Percentiles rank a stretch among this genome's conserved stretches.
Evolutionary conservation across 2,113 vertebrate species (phyloP).

Genomic region (Jaculus jaculus): DNA sequence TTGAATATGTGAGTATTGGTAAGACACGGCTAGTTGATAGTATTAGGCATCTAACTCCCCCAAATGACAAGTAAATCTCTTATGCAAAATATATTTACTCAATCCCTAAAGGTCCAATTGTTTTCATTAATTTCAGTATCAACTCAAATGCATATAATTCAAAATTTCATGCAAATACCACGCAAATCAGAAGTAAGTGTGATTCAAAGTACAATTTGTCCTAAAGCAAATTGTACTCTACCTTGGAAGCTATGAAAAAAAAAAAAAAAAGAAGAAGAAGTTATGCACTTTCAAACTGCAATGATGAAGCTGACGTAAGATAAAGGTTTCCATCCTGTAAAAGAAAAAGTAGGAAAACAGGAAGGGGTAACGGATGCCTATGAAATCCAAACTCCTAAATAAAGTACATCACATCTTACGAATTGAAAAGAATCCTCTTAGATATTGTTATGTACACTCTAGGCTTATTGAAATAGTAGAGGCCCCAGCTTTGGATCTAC

Average conservation of each 20-base stretch:
- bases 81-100: background rate
- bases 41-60: background rate
- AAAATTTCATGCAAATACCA: background rate
- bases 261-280: too few species aligned
- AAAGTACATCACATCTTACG: background rate
- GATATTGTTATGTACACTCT: background rate
- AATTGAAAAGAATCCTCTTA: background rate
- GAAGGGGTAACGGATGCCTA: background rate
- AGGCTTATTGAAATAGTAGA: background rate
- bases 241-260: background rate
- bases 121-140: background rate
- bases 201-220: background rate
- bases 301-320: background rate
- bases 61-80: background rate
- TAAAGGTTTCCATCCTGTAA: background rate
- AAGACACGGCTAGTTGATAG: background rate
- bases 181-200: too few species aligned
- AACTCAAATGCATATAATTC: background rate
- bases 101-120: background rate
- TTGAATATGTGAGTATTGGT: background rate
- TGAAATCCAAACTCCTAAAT: background rate
- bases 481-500: background rate
- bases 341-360: background rate
- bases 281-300: background rate
- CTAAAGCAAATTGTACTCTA: too few species aligned